Base-by-base conservation (phyloP, 2,113 vertebrate genomes). In the Triplophysa dalaica region DNA sequence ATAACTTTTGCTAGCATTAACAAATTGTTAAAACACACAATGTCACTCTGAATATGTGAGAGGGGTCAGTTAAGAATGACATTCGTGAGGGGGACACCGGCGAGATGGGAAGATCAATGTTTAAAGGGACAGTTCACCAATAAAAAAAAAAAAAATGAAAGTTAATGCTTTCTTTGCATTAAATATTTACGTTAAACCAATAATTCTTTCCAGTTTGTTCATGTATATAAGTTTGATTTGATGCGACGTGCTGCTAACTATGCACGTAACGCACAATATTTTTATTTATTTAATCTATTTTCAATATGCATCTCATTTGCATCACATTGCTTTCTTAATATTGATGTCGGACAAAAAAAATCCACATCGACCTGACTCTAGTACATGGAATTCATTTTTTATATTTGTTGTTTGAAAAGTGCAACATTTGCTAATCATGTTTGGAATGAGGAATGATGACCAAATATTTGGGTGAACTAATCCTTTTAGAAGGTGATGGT, bases 401-500 rank as follows among this genome's bases (percentile, higher is more conserved):
- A 38, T 38, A 38, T 38, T 38, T 38, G 33, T 38, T 38, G 33
- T 50, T 43, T 33, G 10, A 29, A 38, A 29, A 33, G 50, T 56
- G 48, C 50, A 33, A 6, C 48, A 22, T 58, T 24, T 58, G 24
- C 33, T 38, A 7, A 38, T 38, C 33, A 8, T 38, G 3, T 7
- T 38, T 38, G 33, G 33, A 26, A 38, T 9, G 17, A 61, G 72
- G 48, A 45, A 26, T 3, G n/a, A 7, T 14, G n/a, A 11, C 48
- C 12, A 2, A 4, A 43, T 75, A 48, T 75, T 29, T 48, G 38
- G 4, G 41, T 63, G 58, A 75, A 63, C 73, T 48, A 24, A 63
- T 14, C 61, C 87, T 87, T 75, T 85, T 89, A 86, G 84, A 87
- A 82, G 78, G 75, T 89, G 86, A 88, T 61, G 75, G 85, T 16